phyloP scores from a whole-genome alignment of 2,113 vertebrate species.

The Glaucomys volans region DNA sequence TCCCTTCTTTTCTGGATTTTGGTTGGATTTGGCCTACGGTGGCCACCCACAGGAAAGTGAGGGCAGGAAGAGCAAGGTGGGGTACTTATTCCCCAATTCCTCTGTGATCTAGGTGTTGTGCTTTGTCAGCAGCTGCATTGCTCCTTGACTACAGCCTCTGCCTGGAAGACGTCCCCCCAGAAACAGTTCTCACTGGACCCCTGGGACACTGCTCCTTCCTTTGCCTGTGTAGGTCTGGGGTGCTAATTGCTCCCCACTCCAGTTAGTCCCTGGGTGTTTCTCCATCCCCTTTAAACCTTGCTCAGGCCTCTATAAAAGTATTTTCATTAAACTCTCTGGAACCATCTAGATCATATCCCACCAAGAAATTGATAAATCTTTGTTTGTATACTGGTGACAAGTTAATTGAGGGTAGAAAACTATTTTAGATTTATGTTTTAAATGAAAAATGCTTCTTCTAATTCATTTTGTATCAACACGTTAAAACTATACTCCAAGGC shows the following conservation, averaged over 20 bases:
- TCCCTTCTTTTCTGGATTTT: neutral
- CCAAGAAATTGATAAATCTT: neutral
- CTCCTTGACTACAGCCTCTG: neutral
- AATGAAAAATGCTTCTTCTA: neutral
- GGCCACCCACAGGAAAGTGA: neutral
- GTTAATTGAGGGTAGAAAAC: neutral
- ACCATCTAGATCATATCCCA: neutral
- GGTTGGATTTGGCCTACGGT: neutral
- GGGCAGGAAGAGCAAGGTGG: neutral
- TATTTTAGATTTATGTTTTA: conserved; percentile 6
- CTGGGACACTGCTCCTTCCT: neutral
- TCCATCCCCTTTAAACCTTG: neutral
- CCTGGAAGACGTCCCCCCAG: neutral
- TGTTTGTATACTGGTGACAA: neutral
- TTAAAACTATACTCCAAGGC: neutral
- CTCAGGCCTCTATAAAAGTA: neutral
- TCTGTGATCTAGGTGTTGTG: neutral
- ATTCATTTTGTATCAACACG: neutral
- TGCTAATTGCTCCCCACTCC: neutral
- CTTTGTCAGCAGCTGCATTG: neutral
- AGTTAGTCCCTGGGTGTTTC: neutral
- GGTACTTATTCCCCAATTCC: neutral
- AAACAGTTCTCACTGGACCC: neutral
- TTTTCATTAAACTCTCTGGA: neutral
- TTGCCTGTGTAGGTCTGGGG: neutral